Evolutionary conservation across 2,888 invertebrate species (phyloP), one percentile per base, ranked within the genome.

Genomic region (Limnephilus lunatus): DNA sequence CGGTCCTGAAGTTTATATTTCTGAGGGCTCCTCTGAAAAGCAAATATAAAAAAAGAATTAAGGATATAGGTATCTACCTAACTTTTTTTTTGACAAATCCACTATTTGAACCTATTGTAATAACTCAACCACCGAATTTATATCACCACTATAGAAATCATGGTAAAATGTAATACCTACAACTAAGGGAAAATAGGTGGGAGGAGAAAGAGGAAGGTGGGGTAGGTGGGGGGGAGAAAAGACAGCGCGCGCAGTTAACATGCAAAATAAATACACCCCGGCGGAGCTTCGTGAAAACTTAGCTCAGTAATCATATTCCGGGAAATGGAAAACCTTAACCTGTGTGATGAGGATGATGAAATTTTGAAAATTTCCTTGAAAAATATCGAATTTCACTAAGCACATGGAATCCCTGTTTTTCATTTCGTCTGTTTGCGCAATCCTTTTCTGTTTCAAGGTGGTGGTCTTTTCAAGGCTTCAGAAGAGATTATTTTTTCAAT

Each of bases 251-350:
- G 85, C 85, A 86, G 86, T 44, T 86, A 35, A 86, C 86, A n/a
- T 86, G 19, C 44, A 86, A 86, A 86, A 86, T 44, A 86, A 44
- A 86, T 30, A 86, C 86, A 86, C 39, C 30, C 39, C 48, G 44
- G 44, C 30, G 86, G n/a, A 25, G 86, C 86, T 86, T n/a, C 14
- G 86, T 11, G 86, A 86, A 86, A 86, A 86, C 86, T 86, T 86
- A 86, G n/a, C 86, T 30, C 86, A 35, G 44, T 15, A 86, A 44
- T 86, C 86, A 86, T 86, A 86, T 86, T 86, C 86, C 86, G 86
- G 86, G 86, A 86, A 86, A 86, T 86, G 86, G 48, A 48, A 86
- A 86, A 86, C 48, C n/a, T 86, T 44, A 86, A 86, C 86, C 44
- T 44, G 9, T 25, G 25, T 19, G 9, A 1, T n/a, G 68, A 7